Evolutionary conservation across 1,140 invertebrate species (phyloP), one percentile per base, ranked within the genome.

Genomic region (Pygmarrhopalites habei): DNA sequence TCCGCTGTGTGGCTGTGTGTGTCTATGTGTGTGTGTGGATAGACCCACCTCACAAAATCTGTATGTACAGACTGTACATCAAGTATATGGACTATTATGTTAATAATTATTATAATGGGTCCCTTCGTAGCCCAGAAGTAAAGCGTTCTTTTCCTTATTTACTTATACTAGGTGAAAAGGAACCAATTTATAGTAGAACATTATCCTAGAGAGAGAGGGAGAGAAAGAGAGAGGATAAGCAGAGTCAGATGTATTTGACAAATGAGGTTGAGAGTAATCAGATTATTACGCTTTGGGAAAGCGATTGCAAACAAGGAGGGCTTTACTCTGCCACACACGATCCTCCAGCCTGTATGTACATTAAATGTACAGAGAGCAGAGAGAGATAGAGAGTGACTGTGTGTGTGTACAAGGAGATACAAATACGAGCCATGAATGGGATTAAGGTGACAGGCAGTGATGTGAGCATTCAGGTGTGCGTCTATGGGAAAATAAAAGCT

Each of bases 241-340:
- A 68, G 65, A 67, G 66, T 68, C 62, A 64, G 52, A 64, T 68
- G 62, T n/a, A n/a, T n/a, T n/a, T 64, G 66, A 64, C 66, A 68
- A 68, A 68, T 68, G 62, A 68, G 65, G 57, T 60, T 67, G 65
- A 67, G 61, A n/a, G 61, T 67, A 68, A 68, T 68, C 62, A 64
- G 66, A 68, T 68, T 68, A 68, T 68, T 58, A 67, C 66, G 61
- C 57, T 67, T 63, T 53, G 66, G n/a, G 65, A 62, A 67, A 67
- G 57, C 62, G 43, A 67, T 58, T 64, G 65, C 65, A 67, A 67
- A 67, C 62, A 67, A 64, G 62, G 61, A 67, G 66, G 66, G 57
- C 60, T 66, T 58, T 55, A 46, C 52, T n/a, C n/a, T 68, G 53
- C 66, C 66, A 68, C 66, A 68, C 66, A 68, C 66, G 58, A 60